Conservation (phyloP, 2,888 invertebrate species). For the Brenthis ino region DNA sequence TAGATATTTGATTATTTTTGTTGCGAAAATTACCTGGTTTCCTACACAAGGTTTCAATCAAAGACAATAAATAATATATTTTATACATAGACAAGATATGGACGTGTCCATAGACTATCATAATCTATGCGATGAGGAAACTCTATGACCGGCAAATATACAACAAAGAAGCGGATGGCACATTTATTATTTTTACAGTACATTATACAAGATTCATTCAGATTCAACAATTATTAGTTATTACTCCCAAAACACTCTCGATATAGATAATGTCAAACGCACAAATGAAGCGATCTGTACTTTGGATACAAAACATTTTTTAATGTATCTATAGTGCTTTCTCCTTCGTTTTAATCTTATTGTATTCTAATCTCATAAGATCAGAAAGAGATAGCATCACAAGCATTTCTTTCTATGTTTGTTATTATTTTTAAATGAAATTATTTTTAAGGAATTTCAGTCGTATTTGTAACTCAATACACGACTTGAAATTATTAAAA, state of each 20-base stretch:
- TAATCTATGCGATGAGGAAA: constrained; percentile 48
- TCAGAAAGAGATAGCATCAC: background rate
- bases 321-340: background rate
- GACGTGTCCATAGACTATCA: constrained; percentile 63
- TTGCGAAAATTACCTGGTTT: background rate
- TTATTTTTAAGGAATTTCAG: background rate
- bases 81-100: constrained; percentile 51
- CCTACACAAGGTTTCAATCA: constrained; percentile 22
- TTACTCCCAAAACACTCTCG: constrained; percentile 15
- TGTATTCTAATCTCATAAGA: constrained; percentile 6
- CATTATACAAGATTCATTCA: constrained; percentile 57
- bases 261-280: too few species aligned
- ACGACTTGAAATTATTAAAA: too few species aligned
- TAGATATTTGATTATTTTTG: background rate
- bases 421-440: background rate
- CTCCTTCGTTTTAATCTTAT: constrained; percentile 1
- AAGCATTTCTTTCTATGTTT: background rate
- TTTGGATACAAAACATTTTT: background rate
- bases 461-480: background rate
- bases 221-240: constrained; percentile 48
- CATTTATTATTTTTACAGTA: constrained; percentile 60
- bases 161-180: constrained; percentile 77
- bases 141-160: constrained; percentile 61
- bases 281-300: constrained; percentile 10
- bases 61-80: constrained; percentile 28